Percentiles rank a stretch among this genome's conserved stretches.
Conservation (phyloP, 2,113 vertebrate genomes). For the Notothenia rossii region DNA sequence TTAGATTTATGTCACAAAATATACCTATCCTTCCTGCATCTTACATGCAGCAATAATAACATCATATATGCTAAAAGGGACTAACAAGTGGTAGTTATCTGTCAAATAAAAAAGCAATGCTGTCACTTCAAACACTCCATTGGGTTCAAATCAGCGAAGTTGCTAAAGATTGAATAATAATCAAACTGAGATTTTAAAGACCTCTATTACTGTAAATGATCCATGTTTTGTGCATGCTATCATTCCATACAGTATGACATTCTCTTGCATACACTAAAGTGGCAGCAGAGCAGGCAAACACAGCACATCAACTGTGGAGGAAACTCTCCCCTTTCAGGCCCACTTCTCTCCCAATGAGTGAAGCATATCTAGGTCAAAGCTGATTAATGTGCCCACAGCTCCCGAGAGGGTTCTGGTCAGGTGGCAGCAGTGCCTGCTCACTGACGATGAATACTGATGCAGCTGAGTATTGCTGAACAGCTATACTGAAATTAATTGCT, state of each 20-base stretch:
- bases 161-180: neutral
- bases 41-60: neutral
- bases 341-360: constrained; percentile 70
- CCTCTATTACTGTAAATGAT: constrained; percentile 14
- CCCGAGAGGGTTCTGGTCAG: constrained; percentile 76
- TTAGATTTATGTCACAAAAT: constrained; percentile 1
- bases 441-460: constrained; percentile 65
- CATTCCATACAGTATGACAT: constrained; percentile 22
- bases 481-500: neutral
- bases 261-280: constrained; percentile 33
- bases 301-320: constrained; percentile 50
- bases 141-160: constrained; percentile 17
- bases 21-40: neutral
- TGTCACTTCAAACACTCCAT: constrained; percentile 7
- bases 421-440: constrained; percentile 70
- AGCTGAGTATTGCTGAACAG: constrained; percentile 30
- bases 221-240: constrained; percentile 21
- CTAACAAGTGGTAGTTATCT: constrained; percentile 6
- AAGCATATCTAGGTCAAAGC: constrained; percentile 84
- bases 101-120: constrained; percentile 8
- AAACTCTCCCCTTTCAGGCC: constrained; percentile 69
- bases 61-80: constrained; percentile 7
- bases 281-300: constrained; percentile 36
- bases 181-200: constrained; percentile 19
- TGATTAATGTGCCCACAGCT: constrained; percentile 82